Evolutionary conservation across 2,888 invertebrate genomes (phyloP).

Genomic region (Tipula confusa): DNA sequence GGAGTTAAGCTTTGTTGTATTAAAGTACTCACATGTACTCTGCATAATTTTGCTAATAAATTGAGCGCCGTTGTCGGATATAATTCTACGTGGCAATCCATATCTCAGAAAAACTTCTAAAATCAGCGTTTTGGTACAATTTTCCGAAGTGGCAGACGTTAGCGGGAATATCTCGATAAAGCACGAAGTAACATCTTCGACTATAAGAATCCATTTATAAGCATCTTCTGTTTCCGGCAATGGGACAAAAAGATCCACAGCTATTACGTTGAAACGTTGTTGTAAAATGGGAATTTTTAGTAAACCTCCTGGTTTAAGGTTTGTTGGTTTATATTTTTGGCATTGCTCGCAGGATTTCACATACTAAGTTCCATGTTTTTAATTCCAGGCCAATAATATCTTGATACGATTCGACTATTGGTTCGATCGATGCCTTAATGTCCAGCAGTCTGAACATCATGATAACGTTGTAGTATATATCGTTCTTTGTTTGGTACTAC

Average conservation of each 20-base stretch:
- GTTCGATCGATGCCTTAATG: not conserved
- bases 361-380: too few species aligned
- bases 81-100: too few species aligned
- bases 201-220: too few species aligned
- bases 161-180: not conserved
- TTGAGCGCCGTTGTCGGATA: not conserved
- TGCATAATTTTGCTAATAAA: not conserved
- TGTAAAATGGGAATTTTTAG: not conserved
- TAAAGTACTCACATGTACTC: too few species aligned
- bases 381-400: too few species aligned
- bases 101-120: constrained; percentile 31
- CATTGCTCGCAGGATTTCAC: too few species aligned
- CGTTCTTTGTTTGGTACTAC: not conserved
- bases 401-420: not conserved
- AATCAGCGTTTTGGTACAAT: constrained; percentile 34
- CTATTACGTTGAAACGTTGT: too few species aligned
- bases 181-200: not conserved
- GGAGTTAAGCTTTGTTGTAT: too few species aligned
- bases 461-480: not conserved
- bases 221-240: not conserved
- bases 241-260: not conserved
- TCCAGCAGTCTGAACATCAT: not conserved
- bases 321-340: too few species aligned
- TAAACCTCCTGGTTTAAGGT: not conserved
- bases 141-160: not conserved